Evolutionary conservation across 2,113 vertebrate species (phyloP), one percentile per base, ranked within the genome.

Genomic region (Fukomys damarensis): DNA sequence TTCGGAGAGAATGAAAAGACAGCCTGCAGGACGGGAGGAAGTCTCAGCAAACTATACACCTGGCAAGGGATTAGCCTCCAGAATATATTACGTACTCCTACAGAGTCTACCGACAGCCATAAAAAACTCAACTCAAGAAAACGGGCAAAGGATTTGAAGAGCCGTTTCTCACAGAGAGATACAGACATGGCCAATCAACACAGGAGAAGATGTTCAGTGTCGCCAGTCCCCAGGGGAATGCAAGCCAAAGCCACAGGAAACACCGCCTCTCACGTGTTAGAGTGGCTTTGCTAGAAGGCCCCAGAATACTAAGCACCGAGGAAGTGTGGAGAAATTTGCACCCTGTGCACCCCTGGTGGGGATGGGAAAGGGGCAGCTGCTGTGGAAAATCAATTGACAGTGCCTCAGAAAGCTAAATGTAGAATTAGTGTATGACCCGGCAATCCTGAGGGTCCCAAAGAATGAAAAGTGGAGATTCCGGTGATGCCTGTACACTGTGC

Each of bases 401-500:
- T 0, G 22, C 41, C 54, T 56, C 79, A 2, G 4, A n/a, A 24
- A 61, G 17, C 76, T 65, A 90, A 59, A 46, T 46, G 77, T 28
- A 61, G 77, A 49, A 5, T 35, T 24, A 0, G 46, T 46, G 1
- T 9, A 2, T 8, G 80, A 86, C 9, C 77, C 66, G 28, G 77
- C 46, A 35, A 28, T 2, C 56, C 66, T 5, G 12, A 59, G 88
- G 5, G 2, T 8, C 66, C 58, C 1, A 52, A 11, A 65, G 26
- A 19, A 5, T 6, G 3, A 26, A 38, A 41, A 86, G 35, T 28
- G 20, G 22, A 79, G 72, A 6, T 35, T 0, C 46, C 16, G 10
- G 12, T 16, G 68, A 26, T 0, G 3, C 41, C 1, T 6, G 52
- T 2, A 9, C n/a, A 7, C 77, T 24, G 0, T 1, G 17, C 20